These are phyloP conservation scores for Sericinus montela DNA, from an alignment of 2,888 invertebrate genomes.

Conservation along the genomic window DNA sequence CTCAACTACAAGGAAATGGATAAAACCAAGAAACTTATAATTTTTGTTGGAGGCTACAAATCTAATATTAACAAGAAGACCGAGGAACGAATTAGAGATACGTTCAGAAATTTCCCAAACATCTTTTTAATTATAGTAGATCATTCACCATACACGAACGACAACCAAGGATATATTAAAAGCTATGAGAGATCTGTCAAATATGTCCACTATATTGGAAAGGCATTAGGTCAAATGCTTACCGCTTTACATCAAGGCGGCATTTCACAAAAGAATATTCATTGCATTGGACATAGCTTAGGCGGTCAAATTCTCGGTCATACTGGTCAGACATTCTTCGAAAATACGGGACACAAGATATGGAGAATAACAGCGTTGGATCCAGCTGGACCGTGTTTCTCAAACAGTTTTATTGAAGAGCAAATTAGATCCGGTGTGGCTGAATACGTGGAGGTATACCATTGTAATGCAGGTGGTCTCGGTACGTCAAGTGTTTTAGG, in stretches of 20 bases:
- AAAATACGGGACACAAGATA: conserved; percentile 47
- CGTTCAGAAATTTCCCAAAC: conserved; percentile 52
- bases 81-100: conserved; percentile 51
- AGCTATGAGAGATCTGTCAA: conserved; percentile 63
- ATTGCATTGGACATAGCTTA: conserved; percentile 64
- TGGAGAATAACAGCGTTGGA: conserved; percentile 60
- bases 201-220: conserved; percentile 62
- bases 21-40: conserved; percentile 46
- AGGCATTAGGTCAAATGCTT: conserved; percentile 51
- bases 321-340: conserved; percentile 47
- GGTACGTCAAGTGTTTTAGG: conserved; percentile 72
- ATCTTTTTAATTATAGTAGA: conserved; percentile 67
- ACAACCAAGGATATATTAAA: conserved; percentile 47
- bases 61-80: conserved; percentile 58
- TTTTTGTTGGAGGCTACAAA: conserved; percentile 63
- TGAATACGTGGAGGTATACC: conserved; percentile 79
- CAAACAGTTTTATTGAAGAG: conserved; percentile 53
- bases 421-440: conserved; percentile 77
- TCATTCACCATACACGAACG: conserved; percentile 63
- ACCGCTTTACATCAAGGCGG: conserved; percentile 42
- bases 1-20: conserved; percentile 42
- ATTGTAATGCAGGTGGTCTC: conserved; percentile 78
- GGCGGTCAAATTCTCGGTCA: conserved; percentile 63
- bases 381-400: conserved; percentile 69
- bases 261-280: conserved; percentile 52